Percentiles rank a stretch among this genome's conserved stretches.
Evolutionary conservation across 2,113 vertebrate species (phyloP).

Genomic region (Phaetusa simplex): DNA sequence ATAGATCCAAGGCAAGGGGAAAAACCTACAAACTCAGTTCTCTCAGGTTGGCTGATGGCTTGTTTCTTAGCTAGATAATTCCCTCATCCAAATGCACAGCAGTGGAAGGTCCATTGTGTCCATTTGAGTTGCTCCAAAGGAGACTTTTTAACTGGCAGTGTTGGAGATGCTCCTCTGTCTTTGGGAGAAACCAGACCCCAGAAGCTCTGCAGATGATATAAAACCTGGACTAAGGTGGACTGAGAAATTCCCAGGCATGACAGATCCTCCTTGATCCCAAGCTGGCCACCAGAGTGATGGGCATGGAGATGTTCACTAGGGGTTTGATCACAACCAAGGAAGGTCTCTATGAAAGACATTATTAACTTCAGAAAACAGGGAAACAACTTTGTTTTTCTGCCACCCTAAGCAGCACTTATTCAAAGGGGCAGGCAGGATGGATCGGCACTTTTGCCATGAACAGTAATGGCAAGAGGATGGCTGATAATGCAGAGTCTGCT

Average conservation of each 20-base stretch:
- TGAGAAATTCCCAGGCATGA: neutral
- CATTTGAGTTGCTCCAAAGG: neutral
- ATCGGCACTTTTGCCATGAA: neutral
- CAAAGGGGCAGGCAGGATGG: neutral
- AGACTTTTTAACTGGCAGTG: neutral
- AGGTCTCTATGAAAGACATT: neutral
- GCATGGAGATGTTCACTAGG: neutral
- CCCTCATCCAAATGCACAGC: neutral
- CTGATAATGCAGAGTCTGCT: neutral
- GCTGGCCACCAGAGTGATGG: too few species aligned
- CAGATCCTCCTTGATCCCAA: neutral
- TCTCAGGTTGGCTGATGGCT: neutral
- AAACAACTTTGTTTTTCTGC: neutral
- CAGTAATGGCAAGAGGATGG: neutral
- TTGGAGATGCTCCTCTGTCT: neutral
- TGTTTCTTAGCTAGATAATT: neutral
- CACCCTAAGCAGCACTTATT: neutral
- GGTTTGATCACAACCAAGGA: neutral
- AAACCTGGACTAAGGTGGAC: neutral
- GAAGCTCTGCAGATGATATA: neutral
- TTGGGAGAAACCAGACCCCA: accelerated
- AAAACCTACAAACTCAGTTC: neutral
- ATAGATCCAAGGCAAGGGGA: neutral
- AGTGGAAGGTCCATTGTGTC: neutral
- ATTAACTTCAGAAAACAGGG: neutral